These are phyloP conservation scores for Babyrousa celebensis DNA, from an alignment of 2,797 vertebrate species.

Conservation along the genomic window DNA sequence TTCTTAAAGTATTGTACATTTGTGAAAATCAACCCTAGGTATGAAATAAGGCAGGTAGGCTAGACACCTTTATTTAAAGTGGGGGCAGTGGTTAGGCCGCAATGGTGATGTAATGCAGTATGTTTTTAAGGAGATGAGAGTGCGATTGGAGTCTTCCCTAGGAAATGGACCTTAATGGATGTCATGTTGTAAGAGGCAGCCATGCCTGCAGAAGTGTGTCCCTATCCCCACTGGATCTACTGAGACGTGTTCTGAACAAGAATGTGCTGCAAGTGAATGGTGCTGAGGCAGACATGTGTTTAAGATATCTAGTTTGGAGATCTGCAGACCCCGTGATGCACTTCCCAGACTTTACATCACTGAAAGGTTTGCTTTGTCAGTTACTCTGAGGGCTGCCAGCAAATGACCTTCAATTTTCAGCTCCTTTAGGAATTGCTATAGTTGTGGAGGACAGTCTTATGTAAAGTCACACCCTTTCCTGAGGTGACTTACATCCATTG, in stretches of 20 bases:
- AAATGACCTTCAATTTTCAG: constrained; percentile 17
- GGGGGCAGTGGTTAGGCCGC: neutral
- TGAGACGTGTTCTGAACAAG: constrained; percentile 22
- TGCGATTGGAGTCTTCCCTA: neutral
- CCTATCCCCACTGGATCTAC: neutral
- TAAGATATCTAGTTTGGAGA: constrained; percentile 25
- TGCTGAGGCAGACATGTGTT: neutral
- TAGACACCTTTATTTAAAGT: constrained; percentile 38
- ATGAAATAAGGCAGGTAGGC: constrained; percentile 58
- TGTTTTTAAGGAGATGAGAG: constrained; percentile 22
- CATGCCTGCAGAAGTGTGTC: neutral
- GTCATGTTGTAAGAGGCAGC: neutral
- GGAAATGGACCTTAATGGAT: neutral
- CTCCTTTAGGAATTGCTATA: neutral
- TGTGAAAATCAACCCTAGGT: constrained; percentile 24
- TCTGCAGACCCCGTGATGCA: neutral
- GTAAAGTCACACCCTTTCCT: neutral
- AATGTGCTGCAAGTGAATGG: neutral
- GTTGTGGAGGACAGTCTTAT: neutral
- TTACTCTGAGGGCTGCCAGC: neutral
- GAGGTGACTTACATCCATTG: neutral
- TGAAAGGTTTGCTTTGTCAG: neutral
- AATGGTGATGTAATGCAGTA: neutral
- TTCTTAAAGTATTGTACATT: constrained; percentile 23
- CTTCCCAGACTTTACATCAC: neutral